phyloP scores from a whole-genome alignment of 2,113 vertebrate genomes.

The Onychostruthus taczanowskii region DNA sequence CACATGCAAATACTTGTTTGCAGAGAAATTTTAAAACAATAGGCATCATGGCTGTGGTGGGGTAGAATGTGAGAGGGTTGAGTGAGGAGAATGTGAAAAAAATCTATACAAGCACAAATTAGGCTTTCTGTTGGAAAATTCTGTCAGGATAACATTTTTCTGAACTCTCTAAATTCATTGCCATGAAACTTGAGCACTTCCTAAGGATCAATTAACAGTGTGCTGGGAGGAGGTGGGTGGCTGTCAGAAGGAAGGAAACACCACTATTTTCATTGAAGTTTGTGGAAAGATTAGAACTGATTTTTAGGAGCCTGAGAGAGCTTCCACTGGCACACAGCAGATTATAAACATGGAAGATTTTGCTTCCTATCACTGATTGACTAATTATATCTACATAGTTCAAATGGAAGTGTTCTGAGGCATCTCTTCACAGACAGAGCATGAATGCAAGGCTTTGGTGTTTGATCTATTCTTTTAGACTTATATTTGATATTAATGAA shows the following conservation, averaged over 20 bases:
- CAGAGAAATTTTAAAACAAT: not conserved
- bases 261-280: not conserved
- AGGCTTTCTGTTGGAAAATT: not conserved
- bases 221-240: not conserved
- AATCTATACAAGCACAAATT: not conserved
- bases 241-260: not conserved
- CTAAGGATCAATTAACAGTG: not conserved
- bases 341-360: not conserved
- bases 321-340: not conserved
- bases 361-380: not conserved
- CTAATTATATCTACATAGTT: slow-evolving; percentile 17
- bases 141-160: not conserved
- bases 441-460: not conserved
- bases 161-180: not conserved
- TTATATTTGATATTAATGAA: not conserved
- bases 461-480: not conserved
- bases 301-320: not conserved
- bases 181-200: not conserved
- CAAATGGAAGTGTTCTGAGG: slow-evolving; percentile 1
- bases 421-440: not conserved
- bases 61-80: not conserved
- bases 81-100: not conserved
- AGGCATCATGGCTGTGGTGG: rapidly evolving
- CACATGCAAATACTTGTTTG: not conserved
- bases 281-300: not conserved